These are phyloP conservation scores for Capromys pilorides DNA, from an alignment of 2,797 vertebrate species.

Conservation along the genomic window DNA sequence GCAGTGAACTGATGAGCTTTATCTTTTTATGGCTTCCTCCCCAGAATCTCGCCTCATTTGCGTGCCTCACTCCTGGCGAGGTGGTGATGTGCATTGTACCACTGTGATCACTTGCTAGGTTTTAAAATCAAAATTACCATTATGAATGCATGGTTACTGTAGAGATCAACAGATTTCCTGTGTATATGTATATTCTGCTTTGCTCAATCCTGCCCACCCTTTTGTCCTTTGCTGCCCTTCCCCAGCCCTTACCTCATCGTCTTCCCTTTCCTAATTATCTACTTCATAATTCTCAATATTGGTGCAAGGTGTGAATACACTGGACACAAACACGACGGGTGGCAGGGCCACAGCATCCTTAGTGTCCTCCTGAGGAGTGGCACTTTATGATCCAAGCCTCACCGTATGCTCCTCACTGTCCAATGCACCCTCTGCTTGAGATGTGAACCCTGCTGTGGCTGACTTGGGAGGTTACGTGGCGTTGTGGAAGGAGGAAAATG, in stretches of 20 bases:
- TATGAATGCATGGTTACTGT: not conserved
- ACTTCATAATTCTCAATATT: not conserved
- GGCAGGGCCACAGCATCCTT: not conserved
- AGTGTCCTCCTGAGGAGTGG: not conserved
- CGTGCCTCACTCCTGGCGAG: not conserved
- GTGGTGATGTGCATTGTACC: too few relatives aligned
- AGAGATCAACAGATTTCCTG: not conserved
- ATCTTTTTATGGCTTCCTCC: not conserved
- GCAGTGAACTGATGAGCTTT: not conserved
- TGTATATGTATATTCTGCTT: not conserved
- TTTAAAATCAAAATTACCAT: not conserved
- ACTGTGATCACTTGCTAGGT: too few relatives aligned
- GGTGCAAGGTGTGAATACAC: not conserved
- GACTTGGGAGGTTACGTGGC: not conserved
- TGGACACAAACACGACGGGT: not conserved
- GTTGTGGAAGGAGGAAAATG: constrained; percentile 31
- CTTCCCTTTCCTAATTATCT: not conserved
- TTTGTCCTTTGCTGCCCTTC: not conserved
- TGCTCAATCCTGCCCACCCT: not conserved
- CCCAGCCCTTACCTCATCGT: not conserved
- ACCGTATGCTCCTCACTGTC: not conserved
- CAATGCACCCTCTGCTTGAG: not conserved
- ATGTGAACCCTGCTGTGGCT: not conserved
- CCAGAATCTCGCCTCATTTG: not conserved
- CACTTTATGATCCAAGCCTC: not conserved